A percentile compares a stretch with the other conserved stretches of the same genome.
These are phyloP conservation scores for Loripinus fragilis DNA, from an alignment of 2,888 invertebrate species.

Conservation along the genomic window DNA sequence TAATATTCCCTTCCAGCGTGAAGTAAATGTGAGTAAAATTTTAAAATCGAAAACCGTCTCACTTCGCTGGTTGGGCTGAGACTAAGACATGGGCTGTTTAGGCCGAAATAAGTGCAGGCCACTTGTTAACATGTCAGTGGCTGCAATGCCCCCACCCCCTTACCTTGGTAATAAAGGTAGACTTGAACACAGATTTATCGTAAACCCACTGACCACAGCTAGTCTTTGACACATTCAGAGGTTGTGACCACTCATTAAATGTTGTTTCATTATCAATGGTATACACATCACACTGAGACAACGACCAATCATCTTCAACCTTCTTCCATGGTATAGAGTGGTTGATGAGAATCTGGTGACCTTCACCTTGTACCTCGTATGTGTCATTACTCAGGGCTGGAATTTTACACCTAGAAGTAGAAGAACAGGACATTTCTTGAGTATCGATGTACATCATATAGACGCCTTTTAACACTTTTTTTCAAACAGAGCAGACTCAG, in stretches of 20 bases:
- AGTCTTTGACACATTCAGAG: slow-evolving; percentile 26
- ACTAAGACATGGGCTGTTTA: too few species aligned
- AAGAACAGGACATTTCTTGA: too few species aligned
- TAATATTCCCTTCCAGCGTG: too few species aligned
- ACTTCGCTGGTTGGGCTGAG: too few species aligned
- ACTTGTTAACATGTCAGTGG: too few species aligned
- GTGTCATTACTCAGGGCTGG: slow-evolving; percentile 54
- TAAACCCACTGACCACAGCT: slow-evolving; percentile 63
- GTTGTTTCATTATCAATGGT: slow-evolving; percentile 41
- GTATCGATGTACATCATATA: too few species aligned
- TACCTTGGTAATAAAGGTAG: slow-evolving; percentile 63
- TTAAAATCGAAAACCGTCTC: too few species aligned
- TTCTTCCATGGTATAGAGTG: slow-evolving; percentile 53
- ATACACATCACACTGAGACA: slow-evolving; percentile 37
- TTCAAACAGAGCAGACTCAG: too few species aligned
- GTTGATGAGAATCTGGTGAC: slow-evolving; percentile 51
- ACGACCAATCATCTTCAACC: slow-evolving; percentile 34
- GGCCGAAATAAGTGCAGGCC: too few species aligned
- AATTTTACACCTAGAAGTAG: slow-evolving; percentile 49
- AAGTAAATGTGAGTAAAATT: too few species aligned
- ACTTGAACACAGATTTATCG: slow-evolving; percentile 58
- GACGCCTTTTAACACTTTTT: too few species aligned
- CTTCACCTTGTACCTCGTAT: slow-evolving; percentile 47
- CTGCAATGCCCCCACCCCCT: too few species aligned
- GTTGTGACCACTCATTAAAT: slow-evolving; percentile 25